Evolutionary conservation across 2,888 invertebrate species (phyloP).

Genomic region (Tipula confusa): DNA sequence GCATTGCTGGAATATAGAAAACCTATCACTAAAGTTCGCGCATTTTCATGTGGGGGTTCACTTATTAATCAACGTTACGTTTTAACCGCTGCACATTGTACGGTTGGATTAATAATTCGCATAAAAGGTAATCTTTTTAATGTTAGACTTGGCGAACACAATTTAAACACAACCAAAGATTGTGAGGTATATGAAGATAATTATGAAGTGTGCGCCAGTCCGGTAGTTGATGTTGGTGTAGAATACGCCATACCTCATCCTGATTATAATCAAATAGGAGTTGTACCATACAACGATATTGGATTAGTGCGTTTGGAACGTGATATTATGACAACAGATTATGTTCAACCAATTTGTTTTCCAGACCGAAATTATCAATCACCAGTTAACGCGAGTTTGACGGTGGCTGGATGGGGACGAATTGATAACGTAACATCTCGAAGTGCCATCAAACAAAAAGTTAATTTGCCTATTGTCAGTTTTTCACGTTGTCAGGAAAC

Average conservation of each 20-base stretch:
- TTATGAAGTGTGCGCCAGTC: slow-evolving; percentile 41
- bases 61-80: slow-evolving; percentile 34
- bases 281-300: slow-evolving; percentile 47
- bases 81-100: slow-evolving; percentile 34
- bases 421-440: slow-evolving; percentile 40
- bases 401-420: slow-evolving; percentile 63
- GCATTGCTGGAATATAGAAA: slow-evolving; percentile 54
- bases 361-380: slow-evolving; percentile 44
- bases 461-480: slow-evolving; percentile 52
- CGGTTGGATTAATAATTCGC: not conserved
- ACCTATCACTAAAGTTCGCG: not conserved
- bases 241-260: slow-evolving; percentile 42
- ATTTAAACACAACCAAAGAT: not conserved
- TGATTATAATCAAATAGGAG: slow-evolving; percentile 40
- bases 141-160: slow-evolving; percentile 33
- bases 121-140: slow-evolving; percentile 38
- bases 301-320: slow-evolving; percentile 42
- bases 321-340: slow-evolving; percentile 38
- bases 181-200: slow-evolving; percentile 29
- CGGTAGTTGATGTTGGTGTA: slow-evolving; percentile 42
- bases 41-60: slow-evolving; percentile 33
- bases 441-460: slow-evolving; percentile 56
- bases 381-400: slow-evolving; percentile 47
- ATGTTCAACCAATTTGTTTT: slow-evolving; percentile 47
- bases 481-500: slow-evolving; percentile 50